Evolutionary conservation across 2,113 vertebrate species (phyloP).

Genomic region (Poecilia latipinna): DNA sequence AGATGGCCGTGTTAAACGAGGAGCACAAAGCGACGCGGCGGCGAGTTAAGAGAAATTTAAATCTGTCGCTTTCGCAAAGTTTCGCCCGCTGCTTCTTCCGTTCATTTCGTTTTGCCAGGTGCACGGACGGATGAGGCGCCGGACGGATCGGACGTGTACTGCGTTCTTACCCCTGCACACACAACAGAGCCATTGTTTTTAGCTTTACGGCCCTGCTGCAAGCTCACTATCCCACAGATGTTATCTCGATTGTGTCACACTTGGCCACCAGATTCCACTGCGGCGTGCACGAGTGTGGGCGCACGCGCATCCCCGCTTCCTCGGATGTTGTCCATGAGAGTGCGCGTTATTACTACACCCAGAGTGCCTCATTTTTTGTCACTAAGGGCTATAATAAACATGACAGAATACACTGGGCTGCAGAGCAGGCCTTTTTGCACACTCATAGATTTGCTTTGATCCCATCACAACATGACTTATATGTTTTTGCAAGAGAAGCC

Average conservation of each 20-base stretch:
- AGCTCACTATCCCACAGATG: conserved; percentile 53
- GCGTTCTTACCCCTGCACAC: conserved; percentile 18
- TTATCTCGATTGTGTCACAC: conserved; percentile 62
- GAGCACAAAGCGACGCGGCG: neutral
- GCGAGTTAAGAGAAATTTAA: neutral
- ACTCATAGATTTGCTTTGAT: neutral
- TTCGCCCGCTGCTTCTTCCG: neutral
- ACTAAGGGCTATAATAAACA: conserved; percentile 30
- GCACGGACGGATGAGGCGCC: conserved; percentile 12
- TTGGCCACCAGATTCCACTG: conserved; percentile 47
- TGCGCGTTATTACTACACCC: conserved; percentile 9
- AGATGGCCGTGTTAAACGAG: conserved; percentile 1
- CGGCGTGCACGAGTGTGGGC: neutral
- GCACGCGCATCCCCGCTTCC: conserved; percentile 3
- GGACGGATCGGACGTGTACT: conserved; percentile 23
- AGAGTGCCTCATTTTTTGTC: conserved; percentile 16
- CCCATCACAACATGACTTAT: neutral
- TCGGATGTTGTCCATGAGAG: conserved; percentile 13
- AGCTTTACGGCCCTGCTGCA: conserved; percentile 39
- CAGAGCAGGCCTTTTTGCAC: neutral
- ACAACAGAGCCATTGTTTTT: conserved; percentile 56
- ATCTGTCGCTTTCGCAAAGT: neutral
- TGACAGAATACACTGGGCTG: conserved; percentile 14
- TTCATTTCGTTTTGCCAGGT: conserved; percentile 23
- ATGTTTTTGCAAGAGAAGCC: neutral